Percentiles rank a stretch among this genome's conserved stretches.
phyloP scores from a whole-genome alignment of 2,888 invertebrate species.

The Leucoma salicis region DNA sequence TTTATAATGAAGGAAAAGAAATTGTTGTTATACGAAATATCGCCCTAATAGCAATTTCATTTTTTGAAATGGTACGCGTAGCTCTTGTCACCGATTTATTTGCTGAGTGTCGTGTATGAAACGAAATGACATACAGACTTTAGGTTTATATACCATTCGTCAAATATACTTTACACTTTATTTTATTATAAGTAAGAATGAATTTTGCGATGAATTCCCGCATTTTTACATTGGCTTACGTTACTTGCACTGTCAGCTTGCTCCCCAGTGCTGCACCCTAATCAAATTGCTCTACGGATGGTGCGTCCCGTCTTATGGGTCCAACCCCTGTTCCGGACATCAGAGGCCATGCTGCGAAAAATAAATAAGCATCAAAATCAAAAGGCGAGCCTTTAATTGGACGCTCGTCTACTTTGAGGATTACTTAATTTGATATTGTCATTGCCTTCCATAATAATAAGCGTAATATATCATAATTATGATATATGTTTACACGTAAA shows the following conservation, averaged over 20 bases:
- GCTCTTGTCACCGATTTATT: conserved; percentile 77
- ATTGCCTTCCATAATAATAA: conserved; percentile 21
- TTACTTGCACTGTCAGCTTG: conserved; percentile 69
- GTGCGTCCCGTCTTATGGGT: conserved; percentile 71
- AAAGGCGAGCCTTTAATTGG: conserved; percentile 73
- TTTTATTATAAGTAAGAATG: conserved; percentile 12
- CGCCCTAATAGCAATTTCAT: conserved; percentile 75
- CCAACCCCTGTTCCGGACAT: conserved; percentile 69
- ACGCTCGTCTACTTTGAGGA: conserved; percentile 65
- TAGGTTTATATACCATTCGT: conserved; percentile 20
- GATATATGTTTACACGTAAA: no score
- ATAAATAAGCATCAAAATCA: conserved; percentile 75
- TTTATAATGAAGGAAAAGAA: conserved; percentile 56
- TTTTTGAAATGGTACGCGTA: conserved; percentile 71
- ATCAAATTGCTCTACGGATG: conserved; percentile 78
- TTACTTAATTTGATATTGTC: conserved; percentile 72
- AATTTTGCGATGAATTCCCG: conserved; percentile 7
- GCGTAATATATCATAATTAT: neutral
- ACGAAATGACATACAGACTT: conserved; percentile 70
- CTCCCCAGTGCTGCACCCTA: conserved; percentile 77
- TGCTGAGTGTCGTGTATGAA: conserved; percentile 76
- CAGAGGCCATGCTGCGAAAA: conserved; percentile 71
- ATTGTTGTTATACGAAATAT: conserved; percentile 53
- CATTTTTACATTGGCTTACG: conserved; percentile 36
- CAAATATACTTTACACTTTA: conserved; percentile 21